phyloP scores from a whole-genome alignment of 2,113 vertebrate genomes.

The Apteryx owenii region DNA sequence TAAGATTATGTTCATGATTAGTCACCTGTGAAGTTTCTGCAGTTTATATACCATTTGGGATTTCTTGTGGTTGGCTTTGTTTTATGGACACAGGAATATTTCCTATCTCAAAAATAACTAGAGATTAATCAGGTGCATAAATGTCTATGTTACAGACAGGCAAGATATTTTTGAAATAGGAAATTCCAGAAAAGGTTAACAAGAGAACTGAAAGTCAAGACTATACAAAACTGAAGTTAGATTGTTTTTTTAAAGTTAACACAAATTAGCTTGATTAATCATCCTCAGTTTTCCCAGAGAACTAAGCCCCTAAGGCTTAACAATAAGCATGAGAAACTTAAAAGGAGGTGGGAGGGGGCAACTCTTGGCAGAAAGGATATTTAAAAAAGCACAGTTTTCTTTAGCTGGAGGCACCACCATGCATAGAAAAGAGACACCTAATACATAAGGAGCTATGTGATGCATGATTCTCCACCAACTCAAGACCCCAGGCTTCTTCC shows the following conservation, averaged over 20 bases:
- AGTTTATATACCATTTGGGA: background rate
- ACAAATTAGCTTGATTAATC: constrained; percentile 1
- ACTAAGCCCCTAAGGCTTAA: background rate
- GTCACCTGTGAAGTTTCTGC: background rate
- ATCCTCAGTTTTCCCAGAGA: background rate
- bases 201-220: background rate
- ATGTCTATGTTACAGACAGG: background rate
- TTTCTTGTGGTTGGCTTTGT: background rate
- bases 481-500: background rate
- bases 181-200: background rate
- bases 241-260: background rate
- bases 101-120: background rate
- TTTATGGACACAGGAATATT: background rate
- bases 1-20: background rate
- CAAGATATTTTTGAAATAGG: background rate
- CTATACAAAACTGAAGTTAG: background rate
- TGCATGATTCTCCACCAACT: background rate
- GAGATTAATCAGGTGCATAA: background rate
- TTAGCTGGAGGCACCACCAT: background rate
- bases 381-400: background rate
- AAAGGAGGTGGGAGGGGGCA: background rate
- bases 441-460: background rate
- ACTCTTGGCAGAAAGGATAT: background rate
- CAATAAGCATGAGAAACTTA: background rate
- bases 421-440: background rate